These are phyloP conservation scores for Subanguina moxae DNA, from an alignment of 1,140 invertebrate genomes.

Conservation along the genomic window DNA sequence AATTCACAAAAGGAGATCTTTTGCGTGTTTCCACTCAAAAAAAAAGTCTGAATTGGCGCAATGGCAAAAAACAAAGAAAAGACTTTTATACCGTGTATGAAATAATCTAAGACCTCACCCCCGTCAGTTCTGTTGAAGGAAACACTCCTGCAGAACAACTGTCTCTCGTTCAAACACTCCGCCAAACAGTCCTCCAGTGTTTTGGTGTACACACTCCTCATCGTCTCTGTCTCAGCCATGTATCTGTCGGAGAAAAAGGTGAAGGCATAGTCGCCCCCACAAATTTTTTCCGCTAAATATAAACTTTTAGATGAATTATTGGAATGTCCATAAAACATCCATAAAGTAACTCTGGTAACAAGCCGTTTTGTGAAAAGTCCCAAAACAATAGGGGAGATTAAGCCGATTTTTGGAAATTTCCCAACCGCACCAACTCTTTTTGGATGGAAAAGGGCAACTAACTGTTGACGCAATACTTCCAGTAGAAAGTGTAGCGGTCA, in stretches of 20 bases:
- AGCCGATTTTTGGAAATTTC: neutral
- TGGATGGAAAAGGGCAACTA: conserved; percentile 26
- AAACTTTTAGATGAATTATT: neutral
- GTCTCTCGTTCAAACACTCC: conserved; percentile 53
- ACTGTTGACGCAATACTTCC: conserved; percentile 59
- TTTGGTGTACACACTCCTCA: conserved; percentile 18
- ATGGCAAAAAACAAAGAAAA: neutral
- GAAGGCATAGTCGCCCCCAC: conserved; percentile 56
- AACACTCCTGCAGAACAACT: conserved; percentile 48
- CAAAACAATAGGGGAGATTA: no score
- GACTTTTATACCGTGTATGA: no score
- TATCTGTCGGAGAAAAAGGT: conserved; percentile 59
- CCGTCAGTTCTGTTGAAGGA: conserved; percentile 58
- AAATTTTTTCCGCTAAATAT: conserved; percentile 47
- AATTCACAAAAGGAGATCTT: neutral
- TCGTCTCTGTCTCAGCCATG: conserved; percentile 48
- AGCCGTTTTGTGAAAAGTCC: neutral
- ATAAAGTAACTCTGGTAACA: no score
- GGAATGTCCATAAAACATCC: no score
- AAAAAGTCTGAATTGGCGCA: neutral
- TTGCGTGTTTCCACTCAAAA: neutral
- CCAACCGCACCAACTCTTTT: neutral
- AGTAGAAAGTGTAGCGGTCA: conserved; percentile 59
- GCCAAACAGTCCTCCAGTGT: conserved; percentile 57
- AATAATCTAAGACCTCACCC: conserved; percentile 27